Evolutionary conservation across 2,113 vertebrate species (phyloP), one percentile per base, ranked within the genome.

Genomic region (Hemiscyllium ocellatum): DNA sequence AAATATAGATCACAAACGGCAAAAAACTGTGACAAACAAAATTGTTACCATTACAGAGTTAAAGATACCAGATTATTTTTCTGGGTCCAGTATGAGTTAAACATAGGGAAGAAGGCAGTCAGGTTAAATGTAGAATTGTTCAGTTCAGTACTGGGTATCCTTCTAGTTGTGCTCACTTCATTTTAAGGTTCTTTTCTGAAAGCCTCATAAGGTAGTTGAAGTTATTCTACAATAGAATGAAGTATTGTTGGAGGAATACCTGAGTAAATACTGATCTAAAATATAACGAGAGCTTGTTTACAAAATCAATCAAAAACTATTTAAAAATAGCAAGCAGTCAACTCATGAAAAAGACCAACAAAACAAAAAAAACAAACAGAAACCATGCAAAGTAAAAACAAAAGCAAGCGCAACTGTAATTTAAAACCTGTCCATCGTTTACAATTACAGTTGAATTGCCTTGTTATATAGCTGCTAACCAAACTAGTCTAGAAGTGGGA

Each of bases 11-110:
- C 33, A 91, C 20, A 66, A 33, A 8, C 1, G 29, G 37, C 89
- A 93, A 93, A 93, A 76, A 37, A 93, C 37, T 66, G 56, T 37
- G 15, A 66, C 37, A 83, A 66, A 66, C 61, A 66, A 90, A 90
- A 93, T 61, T 66, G 61, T 65, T 66, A 93, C 65, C 33, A 37
- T 66, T 37, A 93, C 15, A 93, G 29, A 93, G 61, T 2, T 37
- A 17, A 90, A 93, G n/a, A 66, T 93, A 93, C 29, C 89, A 93
- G 89, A 66, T 93, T 93, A 93, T 93, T 66, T 93, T 91, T 93
- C 33, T 93, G 61, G 89, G n/a, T 93, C 89, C 61, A 66, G 89
- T 66, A 68, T 93, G 89, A 4, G 6, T n/a, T 93, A 61, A 91
- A 93, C 33, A 42, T 24, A 93, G 61, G 89, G 29, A 70, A 61